phyloP scores from a whole-genome alignment of 2,113 vertebrate genomes.

The Pleuronectes platessa region DNA sequence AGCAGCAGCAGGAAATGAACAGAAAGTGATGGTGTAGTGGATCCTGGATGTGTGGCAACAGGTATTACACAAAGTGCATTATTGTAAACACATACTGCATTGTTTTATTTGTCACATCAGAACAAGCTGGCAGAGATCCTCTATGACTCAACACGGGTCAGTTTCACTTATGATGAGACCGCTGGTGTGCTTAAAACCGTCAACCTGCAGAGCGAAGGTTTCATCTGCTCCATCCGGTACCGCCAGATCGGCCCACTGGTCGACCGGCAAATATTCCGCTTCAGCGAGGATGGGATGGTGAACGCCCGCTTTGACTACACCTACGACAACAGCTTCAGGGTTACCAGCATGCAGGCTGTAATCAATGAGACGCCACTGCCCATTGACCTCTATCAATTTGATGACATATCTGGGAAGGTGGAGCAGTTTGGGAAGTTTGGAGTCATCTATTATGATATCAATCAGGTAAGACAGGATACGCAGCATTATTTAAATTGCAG shows the following conservation, averaged over 20 bases:
- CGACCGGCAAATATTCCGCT: constrained; percentile 98
- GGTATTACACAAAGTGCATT: neutral
- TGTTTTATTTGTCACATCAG: constrained; percentile 59
- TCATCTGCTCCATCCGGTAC: constrained; percentile 98
- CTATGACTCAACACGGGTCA: constrained; percentile 96
- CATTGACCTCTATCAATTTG: constrained; percentile 99
- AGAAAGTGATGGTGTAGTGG: neutral
- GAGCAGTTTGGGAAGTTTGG: constrained; percentile 99
- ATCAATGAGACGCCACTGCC: constrained; percentile 98
- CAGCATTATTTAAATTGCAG: neutral
- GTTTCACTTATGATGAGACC: constrained; percentile 97
- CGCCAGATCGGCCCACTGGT: constrained; percentile 95
- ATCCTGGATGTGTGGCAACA: neutral
- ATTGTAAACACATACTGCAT: constrained; percentile 6
- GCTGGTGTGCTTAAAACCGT: constrained; percentile 97
- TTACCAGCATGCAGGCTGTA: constrained; percentile 99
- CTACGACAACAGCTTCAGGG: constrained; percentile 98
- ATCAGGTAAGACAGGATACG: constrained; percentile 78
- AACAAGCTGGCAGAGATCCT: constrained; percentile 96
- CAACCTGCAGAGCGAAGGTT: constrained; percentile 97
- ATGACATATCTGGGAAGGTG: constrained; percentile 97
- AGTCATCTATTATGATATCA: constrained; percentile 98
- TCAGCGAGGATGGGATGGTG: constrained; percentile 98
- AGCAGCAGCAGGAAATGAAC: no score
- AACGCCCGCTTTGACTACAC: constrained; percentile 99